phyloP scores from a whole-genome alignment of 2,888 invertebrate genomes.

The Therioaphis trifolii region DNA sequence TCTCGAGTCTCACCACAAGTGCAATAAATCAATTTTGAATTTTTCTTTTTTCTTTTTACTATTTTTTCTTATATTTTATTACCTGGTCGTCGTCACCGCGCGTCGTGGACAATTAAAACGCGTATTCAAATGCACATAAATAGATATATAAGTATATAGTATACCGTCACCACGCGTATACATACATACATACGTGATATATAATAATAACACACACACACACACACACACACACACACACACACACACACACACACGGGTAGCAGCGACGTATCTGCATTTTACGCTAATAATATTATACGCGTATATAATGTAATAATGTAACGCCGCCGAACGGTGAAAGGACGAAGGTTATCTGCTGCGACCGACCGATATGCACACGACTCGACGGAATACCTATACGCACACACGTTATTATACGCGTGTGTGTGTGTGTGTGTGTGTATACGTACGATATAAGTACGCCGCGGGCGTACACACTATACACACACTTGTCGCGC shows the following conservation, averaged over 20 bases:
- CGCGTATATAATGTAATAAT: not conserved
- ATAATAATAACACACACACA: not conserved
- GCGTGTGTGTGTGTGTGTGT: no score
- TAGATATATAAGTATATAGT: no score
- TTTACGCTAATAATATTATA: not conserved
- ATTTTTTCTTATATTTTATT: no score
- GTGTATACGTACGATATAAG: no score
- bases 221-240: not conserved
- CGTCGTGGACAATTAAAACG: constrained; percentile 8
- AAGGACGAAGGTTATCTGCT: constrained; percentile 31
- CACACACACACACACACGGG: no score
- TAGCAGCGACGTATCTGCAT: not conserved
- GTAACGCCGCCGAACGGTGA: constrained; percentile 4
- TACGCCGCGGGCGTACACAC: not conserved
- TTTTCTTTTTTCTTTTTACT: no score
- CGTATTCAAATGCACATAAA: not conserved
- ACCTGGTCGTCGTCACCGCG: not conserved
- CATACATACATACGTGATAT: not conserved
- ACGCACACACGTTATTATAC: not conserved
- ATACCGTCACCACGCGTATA: not conserved
- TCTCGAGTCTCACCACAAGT: not conserved
- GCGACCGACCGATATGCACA: not conserved
- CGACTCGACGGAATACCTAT: no score
- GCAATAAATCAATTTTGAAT: constrained; percentile 46
- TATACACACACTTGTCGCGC: no score